Evolutionary conservation across 2,113 vertebrate species (phyloP).

Genomic region (Desmodus rotundus): DNA sequence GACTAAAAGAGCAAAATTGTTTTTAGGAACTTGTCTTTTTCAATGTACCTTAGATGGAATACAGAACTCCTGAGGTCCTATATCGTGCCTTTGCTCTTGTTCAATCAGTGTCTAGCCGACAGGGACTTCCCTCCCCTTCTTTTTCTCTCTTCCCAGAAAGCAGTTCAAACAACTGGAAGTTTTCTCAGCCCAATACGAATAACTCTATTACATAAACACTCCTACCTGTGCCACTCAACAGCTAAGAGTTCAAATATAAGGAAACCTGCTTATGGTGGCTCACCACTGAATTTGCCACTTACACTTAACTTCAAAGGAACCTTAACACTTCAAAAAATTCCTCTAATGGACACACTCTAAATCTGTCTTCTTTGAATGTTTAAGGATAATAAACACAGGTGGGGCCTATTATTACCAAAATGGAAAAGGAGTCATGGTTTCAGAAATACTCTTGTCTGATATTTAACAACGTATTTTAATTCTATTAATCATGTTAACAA

Average conservation of each 20-base stretch:
- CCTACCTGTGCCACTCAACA: not conserved
- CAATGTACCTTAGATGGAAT: not conserved
- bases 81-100: not conserved
- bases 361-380: not conserved
- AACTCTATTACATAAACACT: conserved; percentile 60
- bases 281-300: not conserved
- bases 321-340: not conserved
- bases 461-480: not conserved
- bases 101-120: conserved; percentile 2
- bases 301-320: conserved; percentile 24
- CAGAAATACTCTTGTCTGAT: not conserved
- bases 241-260: conserved; percentile 23
- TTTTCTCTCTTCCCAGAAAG: conserved; percentile 51
- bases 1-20: not conserved
- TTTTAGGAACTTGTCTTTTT: not conserved
- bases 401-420: not conserved
- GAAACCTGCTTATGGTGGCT: not conserved
- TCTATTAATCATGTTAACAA: not conserved
- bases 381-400: not conserved
- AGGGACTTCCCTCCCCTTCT: conserved; percentile 56
- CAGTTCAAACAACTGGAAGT: conserved; percentile 54
- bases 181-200: conserved; percentile 48
- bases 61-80: not conserved
- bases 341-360: not conserved
- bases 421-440: not conserved